Conservation (phyloP, 2,888 invertebrate genomes). For the Aphidoletes aphidimyza region DNA sequence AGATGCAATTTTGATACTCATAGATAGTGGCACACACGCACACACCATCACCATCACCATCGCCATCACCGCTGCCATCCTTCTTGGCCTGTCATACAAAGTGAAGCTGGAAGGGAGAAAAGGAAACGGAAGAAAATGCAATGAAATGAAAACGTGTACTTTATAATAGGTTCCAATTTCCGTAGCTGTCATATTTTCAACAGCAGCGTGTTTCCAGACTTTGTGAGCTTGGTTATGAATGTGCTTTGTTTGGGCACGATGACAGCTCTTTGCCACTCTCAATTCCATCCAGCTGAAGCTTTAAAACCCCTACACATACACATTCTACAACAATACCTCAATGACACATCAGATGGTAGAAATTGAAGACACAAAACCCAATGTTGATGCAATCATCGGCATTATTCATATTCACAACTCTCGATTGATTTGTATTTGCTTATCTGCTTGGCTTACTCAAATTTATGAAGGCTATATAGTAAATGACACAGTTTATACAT, state of each 20-base stretch:
- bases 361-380: background rate
- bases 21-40: too few relatives aligned
- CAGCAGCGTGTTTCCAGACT: too few relatives aligned
- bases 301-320: too few relatives aligned
- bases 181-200: slow-evolving; percentile 13
- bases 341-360: background rate
- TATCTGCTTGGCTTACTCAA: background rate
- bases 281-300: background rate
- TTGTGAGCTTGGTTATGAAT: background rate
- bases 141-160: slow-evolving; percentile 18
- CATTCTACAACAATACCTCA: background rate
- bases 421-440: slow-evolving; percentile 6
- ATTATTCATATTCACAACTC: background rate
- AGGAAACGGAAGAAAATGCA: slow-evolving; percentile 27
- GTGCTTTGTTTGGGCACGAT: background rate
- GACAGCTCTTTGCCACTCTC: slow-evolving; percentile 12
- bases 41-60: too few relatives aligned
- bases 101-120: background rate
- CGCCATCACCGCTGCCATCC: too few relatives aligned
- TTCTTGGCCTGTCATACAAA: background rate
- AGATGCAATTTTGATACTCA: background rate
- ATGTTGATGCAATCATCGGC: background rate
- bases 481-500: slow-evolving; percentile 7
- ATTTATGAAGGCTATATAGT: slow-evolving; percentile 1
- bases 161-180: slow-evolving; percentile 49